Conservation (phyloP, 2,797 vertebrate genomes). For the Nannoperca obscura region DNA sequence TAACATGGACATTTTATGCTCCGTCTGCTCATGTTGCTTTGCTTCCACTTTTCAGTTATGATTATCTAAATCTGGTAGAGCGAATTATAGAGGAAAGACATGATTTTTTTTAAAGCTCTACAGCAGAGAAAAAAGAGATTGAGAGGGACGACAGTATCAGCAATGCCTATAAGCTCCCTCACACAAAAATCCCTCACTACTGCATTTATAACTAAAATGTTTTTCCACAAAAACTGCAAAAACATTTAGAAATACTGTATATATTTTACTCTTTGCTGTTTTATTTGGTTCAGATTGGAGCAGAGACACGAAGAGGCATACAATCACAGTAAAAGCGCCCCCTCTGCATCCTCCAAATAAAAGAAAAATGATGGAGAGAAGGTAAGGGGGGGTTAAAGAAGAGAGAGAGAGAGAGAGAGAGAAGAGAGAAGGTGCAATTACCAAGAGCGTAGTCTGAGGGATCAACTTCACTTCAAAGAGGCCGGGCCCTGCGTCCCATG, state of each 20-base stretch:
- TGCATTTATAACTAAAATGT: background rate
- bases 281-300: slow-evolving; percentile 64
- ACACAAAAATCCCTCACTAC: background rate
- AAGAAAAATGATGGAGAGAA: background rate
- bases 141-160: slow-evolving; percentile 5
- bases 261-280: slow-evolving; percentile 26
- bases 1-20: slow-evolving; percentile 73
- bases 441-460: slow-evolving; percentile 84
- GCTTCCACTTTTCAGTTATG: slow-evolving; percentile 78
- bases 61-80: slow-evolving; percentile 69
- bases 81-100: slow-evolving; percentile 68
- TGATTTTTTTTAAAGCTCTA: slow-evolving; percentile 58
- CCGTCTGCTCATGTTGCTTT: slow-evolving; percentile 65
- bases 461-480: slow-evolving; percentile 88
- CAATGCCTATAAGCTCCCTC: background rate
- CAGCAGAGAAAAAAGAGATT: slow-evolving; percentile 24
- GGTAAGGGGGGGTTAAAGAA: slow-evolving; percentile 10
- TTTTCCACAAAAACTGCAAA: background rate
- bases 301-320: slow-evolving; percentile 50
- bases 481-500: slow-evolving; percentile 73
- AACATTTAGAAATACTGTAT: background rate
- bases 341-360: slow-evolving; percentile 70
- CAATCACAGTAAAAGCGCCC: slow-evolving; percentile 66
- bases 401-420: slow-evolving; percentile 26
- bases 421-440: slow-evolving; percentile 82